Evolutionary conservation across 2,797 vertebrate species (phyloP).

Genomic region (Crenuchus spilurus): DNA sequence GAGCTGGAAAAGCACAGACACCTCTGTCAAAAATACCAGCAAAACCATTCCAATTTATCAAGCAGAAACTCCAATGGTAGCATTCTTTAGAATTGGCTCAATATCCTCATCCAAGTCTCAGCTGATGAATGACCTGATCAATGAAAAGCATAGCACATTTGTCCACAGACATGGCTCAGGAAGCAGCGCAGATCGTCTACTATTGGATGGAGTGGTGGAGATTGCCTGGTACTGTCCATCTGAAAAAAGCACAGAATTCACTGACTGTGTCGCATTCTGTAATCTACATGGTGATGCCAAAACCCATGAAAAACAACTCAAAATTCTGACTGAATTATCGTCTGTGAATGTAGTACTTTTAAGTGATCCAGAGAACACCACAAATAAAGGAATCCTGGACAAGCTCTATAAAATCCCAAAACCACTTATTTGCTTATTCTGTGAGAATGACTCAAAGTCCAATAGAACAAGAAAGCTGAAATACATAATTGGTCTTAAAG

Average conservation of each 20-base stretch:
- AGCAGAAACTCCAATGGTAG: constrained; percentile 69
- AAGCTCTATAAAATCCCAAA: constrained; percentile 48
- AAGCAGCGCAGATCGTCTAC: constrained; percentile 63
- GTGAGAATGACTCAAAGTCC: constrained; percentile 43
- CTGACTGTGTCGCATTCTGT: constrained; percentile 65
- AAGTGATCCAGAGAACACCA: constrained; percentile 15
- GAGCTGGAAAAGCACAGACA: constrained; percentile 63
- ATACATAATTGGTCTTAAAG: constrained; percentile 68
- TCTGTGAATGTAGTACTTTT: constrained; percentile 70
- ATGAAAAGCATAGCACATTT: constrained; percentile 66
- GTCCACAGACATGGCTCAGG: constrained; percentile 65
- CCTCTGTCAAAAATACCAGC: not conserved
- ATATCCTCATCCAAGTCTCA: constrained; percentile 73
- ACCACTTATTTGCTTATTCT: constrained; percentile 65
- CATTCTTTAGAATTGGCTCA: constrained; percentile 74
- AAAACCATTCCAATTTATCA: constrained; percentile 60
- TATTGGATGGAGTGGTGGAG: constrained; percentile 78
- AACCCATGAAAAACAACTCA: constrained; percentile 60
- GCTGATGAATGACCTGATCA: constrained; percentile 66
- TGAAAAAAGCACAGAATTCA: constrained; percentile 65
- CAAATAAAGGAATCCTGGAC: constrained; percentile 30
- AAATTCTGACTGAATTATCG: constrained; percentile 66
- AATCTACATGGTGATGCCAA: constrained; percentile 69
- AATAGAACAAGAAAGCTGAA: not conserved
- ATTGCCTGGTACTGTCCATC: constrained; percentile 76